Base-by-base conservation (phyloP, 2,888 invertebrate genomes). In the Lydus trimaculatus region DNA sequence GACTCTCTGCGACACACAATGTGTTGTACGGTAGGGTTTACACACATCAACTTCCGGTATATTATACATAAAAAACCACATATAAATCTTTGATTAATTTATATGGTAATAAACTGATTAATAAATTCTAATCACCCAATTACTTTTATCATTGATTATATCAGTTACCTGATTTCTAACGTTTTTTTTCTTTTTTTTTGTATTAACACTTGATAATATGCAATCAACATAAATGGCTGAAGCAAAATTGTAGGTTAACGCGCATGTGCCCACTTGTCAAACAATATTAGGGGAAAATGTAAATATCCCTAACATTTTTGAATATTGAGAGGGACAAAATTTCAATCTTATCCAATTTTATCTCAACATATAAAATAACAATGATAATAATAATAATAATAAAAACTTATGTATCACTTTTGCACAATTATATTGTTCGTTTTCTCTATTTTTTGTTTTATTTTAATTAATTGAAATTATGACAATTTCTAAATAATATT, bases 201-300 rank as follows among this genome's bases (percentile, higher is more conserved):
- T n/a, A n/a, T n/a, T n/a, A n/a, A 82, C 82, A 81, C 80, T 80
- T 77, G 80, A 80, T 80, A 83, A 82, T 80, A 84, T 82, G 83
- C 83, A 83, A 85, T 85, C 85, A 86, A 85, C 85, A 85, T 80
- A 85, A 86, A 86, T 86, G 86, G 86, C 86, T 84, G 85, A 84
- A 84, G 80, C 80, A 77, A 80, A 83, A 85, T 84, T 83, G 80
- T 83, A 84, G 83, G 82, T 81, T 79, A 81, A 78, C 82, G 83
- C 85, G 85, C 85, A 81, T 84, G 85, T 80, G 80, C 52, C 2
- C 72, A 65, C 63, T 60, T 73, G 72, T 72, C 73, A 73, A 71
- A 72, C 66, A 72, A 67, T n/a, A n/a, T 58, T 60, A 59, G 33
- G 56, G 7, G 11, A 31, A 63, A 67, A 25, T 0, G 31, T 11